A percentile compares a stretch with the other conserved stretches of the same genome.
Conservation (phyloP, 92 coral and sea anemone species). For the Palythoa grandis region DNA sequence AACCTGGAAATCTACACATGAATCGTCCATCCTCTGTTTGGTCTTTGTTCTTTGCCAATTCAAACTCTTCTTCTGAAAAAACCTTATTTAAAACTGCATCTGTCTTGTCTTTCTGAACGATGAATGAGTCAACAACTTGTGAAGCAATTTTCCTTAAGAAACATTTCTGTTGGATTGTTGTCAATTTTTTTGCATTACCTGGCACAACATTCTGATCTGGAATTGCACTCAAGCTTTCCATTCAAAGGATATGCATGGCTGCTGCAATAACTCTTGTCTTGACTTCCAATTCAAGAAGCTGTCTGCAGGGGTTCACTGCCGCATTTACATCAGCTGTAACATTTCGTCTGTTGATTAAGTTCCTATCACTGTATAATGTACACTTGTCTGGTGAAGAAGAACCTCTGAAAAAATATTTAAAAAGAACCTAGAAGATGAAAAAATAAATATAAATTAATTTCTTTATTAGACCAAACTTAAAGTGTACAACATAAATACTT, state of each 20-base stretch:
- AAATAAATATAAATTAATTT: no score
- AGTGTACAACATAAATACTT: no score
- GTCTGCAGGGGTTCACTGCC: conserved; percentile 71
- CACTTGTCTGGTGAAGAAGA: conserved; percentile 70
- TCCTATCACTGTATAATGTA: conserved; percentile 75
- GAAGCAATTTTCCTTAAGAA: conserved; percentile 3
- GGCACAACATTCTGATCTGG: not conserved
- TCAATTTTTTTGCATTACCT: not conserved
- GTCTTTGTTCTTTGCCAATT: conserved; percentile 43
- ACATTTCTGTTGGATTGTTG: not conserved
- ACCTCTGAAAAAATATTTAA: conserved; percentile 58
- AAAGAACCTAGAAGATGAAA: not conserved
- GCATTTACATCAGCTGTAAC: conserved; percentile 67
- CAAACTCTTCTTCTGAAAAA: conserved; percentile 56
- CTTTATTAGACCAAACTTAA: no score
- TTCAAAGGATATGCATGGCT: no score
- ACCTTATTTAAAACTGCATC: conserved; percentile 43
- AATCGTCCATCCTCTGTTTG: conserved; percentile 68
- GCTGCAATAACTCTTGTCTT: conserved; percentile 76
- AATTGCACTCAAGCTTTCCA: no score
- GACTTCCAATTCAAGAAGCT: conserved; percentile 66
- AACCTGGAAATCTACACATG: conserved; percentile 62
- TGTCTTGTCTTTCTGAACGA: conserved; percentile 45
- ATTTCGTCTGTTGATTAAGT: conserved; percentile 78
- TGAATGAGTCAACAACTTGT: conserved; percentile 51